These are phyloP conservation scores for Martes flavigula DNA, from an alignment of 2,797 vertebrate genomes.

Conservation along the genomic window DNA sequence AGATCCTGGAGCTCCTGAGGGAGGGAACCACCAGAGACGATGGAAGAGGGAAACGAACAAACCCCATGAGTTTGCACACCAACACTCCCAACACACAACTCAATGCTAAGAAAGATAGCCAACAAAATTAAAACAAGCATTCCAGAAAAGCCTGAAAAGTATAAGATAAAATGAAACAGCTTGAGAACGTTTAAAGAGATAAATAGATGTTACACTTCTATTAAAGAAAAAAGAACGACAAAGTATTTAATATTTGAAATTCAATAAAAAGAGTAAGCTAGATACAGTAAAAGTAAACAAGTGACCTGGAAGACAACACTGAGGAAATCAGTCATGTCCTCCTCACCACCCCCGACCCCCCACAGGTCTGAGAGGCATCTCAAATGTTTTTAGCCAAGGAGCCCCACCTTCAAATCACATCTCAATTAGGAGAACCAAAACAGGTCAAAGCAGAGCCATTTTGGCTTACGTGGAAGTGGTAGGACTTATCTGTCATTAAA, in stretches of 20 bases:
- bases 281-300: not conserved
- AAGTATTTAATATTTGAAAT: constrained; percentile 25
- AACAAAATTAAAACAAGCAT: not conserved
- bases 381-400: not conserved
- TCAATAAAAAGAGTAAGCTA: not conserved
- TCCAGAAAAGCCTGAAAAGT: not conserved
- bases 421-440: not conserved
- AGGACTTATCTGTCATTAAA: not conserved
- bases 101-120: not conserved
- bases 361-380: not conserved
- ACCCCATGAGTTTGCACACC: not conserved
- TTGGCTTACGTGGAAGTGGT: not conserved
- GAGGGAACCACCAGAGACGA: not conserved
- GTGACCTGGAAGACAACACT: not conserved
- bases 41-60: not conserved
- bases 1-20: not conserved
- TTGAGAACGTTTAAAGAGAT: not conserved
- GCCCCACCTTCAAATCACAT: not conserved
- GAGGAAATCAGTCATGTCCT: not conserved
- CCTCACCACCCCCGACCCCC: not conserved
- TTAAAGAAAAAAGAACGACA: not conserved
- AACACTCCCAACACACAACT: not conserved
- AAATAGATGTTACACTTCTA: not conserved
- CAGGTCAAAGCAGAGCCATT: not conserved
- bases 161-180: not conserved